Percentiles rank a stretch among this genome's conserved stretches.
Conservation (phyloP, 2,797 vertebrate genomes). For the Lacerta agilis region DNA sequence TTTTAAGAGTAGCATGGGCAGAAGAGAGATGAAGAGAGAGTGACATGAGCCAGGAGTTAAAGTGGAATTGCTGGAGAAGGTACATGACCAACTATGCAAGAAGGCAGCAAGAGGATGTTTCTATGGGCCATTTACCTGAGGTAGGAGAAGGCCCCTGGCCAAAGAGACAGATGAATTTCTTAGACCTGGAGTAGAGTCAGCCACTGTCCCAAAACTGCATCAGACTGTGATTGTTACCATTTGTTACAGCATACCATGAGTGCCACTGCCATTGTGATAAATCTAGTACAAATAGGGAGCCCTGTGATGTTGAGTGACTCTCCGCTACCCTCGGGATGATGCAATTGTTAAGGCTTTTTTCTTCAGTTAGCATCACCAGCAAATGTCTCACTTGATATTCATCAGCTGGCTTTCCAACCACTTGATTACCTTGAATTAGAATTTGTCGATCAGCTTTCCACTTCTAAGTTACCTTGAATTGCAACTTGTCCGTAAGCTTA, state of each 20-base stretch:
- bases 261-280: neutral
- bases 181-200: neutral
- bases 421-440: neutral
- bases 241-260: neutral
- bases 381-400: neutral
- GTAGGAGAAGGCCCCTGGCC: neutral
- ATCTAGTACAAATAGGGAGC: neutral
- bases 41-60: neutral
- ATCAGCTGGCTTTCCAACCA: neutral
- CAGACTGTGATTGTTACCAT: neutral
- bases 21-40: neutral
- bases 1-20: neutral
- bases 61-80: neutral
- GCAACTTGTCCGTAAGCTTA: neutral
- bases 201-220: neutral
- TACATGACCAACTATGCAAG: neutral
- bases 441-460: neutral
- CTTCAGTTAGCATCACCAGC: neutral
- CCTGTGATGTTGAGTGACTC: neutral
- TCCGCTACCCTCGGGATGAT: neutral
- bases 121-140: neutral
- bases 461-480: neutral
- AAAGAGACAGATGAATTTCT: neutral
- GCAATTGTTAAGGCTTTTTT: neutral
- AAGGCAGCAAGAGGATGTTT: neutral